Evolutionary conservation across 2,113 vertebrate species (phyloP).

Genomic region (Todiramphus saurophagus): DNA sequence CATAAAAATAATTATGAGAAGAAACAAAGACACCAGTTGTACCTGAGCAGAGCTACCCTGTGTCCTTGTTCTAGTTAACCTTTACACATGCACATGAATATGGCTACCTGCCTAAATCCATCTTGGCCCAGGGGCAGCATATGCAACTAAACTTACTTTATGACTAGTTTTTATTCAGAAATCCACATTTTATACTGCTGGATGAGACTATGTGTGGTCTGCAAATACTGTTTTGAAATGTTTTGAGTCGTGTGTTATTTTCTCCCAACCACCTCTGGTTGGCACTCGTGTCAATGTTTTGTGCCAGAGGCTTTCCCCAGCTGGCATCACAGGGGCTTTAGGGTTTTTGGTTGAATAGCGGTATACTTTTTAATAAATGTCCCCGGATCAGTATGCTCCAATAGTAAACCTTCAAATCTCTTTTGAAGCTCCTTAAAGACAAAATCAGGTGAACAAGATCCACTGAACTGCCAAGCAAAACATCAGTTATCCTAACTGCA

Average conservation of each 20-base stretch:
- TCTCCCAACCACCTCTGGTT: neutral
- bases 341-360: accelerated
- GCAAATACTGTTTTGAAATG: neutral
- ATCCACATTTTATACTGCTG: neutral
- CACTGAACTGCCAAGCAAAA: accelerated
- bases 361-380: accelerated
- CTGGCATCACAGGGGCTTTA: accelerated
- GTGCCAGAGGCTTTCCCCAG: accelerated
- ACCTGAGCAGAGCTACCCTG: neutral
- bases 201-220: accelerated
- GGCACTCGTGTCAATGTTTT: neutral
- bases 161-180: neutral
- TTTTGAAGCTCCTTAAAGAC: neutral
- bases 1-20: neutral
- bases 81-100: neutral
- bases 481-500: accelerated
- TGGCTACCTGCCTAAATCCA: neutral
- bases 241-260: neutral
- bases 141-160: neutral
- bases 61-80: neutral
- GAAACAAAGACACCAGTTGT: neutral
- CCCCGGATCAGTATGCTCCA: neutral
- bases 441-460: neutral
- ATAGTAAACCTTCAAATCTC: neutral
- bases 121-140: neutral